Evolutionary conservation across 2,113 vertebrate species (phyloP), one percentile per base, ranked within the genome.

Genomic region (Arothron firmamentum): DNA sequence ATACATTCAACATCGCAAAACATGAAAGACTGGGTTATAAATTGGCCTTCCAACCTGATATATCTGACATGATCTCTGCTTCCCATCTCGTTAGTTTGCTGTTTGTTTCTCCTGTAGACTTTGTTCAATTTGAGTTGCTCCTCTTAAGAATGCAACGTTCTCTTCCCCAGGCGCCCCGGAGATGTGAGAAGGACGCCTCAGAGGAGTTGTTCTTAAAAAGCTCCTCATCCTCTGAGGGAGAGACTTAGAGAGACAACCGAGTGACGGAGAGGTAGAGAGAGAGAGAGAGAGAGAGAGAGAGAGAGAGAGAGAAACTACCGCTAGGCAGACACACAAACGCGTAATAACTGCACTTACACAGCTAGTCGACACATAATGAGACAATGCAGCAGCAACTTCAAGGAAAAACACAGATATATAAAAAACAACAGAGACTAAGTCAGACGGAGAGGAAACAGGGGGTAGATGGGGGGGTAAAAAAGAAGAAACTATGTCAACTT

Each of bases 121-220:
- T 91, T 89, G 87, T 87, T 86, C 83, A 75, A 77, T 87, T 88
- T 72, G 85, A 89, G 86, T 83, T 82, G 70, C 83, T 90, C 86
- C 89, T 88, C 84, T 88, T 87, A 87, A 88, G 85, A 82, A 85
- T 85, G 85, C 82, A 77, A 61, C 79, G 74, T 80, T 77, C 74
- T 75, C 75, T 78, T 92, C 91, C 91, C 90, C 77, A 89, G 89
- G 89, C 90, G 75, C 86, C 77, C 86, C 65, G 56, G 79, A 92
- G 87, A 91, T 91, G 89, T 91, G 80, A 91, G 76, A 76, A 79
- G 77, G 73, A 74, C 52, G 83, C 89, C 91, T 92, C 91, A 46
- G 83, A 86, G 90, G 90, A 88, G 85, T 90, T 91, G 90, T 89
- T 87, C 87, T 88, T 83, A 82, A 87, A 90, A 91, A 90, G 84